These are phyloP conservation scores for Hermodice carunculata DNA, from an alignment of 2,888 invertebrate species.

Conservation along the genomic window DNA sequence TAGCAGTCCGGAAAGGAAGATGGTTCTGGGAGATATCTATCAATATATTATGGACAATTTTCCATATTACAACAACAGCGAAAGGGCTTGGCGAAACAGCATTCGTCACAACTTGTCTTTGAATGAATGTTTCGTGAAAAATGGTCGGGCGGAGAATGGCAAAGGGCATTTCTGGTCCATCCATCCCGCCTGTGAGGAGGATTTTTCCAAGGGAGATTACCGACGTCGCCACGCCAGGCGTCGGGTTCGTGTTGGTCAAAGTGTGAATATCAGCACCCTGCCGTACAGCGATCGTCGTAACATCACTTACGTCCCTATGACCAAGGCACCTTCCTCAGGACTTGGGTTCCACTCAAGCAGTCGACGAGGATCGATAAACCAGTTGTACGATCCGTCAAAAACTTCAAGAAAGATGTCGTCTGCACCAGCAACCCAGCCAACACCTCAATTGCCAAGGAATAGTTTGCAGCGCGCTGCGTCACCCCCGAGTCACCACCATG, in stretches of 20 bases:
- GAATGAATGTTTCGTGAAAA: constrained; percentile 66
- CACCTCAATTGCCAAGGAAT: too few relatives aligned
- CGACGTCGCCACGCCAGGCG: constrained; percentile 94
- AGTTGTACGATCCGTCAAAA: too few relatives aligned
- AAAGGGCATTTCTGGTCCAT: constrained; percentile 99
- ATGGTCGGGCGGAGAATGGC: constrained; percentile 77
- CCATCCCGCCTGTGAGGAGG: constrained; percentile 96
- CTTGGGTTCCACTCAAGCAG: too few relatives aligned
- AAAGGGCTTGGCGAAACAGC: constrained; percentile 65
- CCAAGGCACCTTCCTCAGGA: constrained; percentile 4
- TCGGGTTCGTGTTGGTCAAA: constrained; percentile 79
- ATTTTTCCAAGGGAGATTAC: constrained; percentile 96
- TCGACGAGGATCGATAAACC: too few relatives aligned
- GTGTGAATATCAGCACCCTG: too few relatives aligned
- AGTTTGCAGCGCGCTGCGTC: too few relatives aligned
- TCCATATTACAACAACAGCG: constrained; percentile 60
- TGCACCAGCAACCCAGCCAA: too few relatives aligned
- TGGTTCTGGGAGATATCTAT: constrained; percentile 64
- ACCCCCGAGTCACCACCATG: too few relatives aligned
- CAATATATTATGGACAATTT: constrained; percentile 63
- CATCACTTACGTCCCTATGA: constrained; percentile 22
- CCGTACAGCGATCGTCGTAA: too few relatives aligned
- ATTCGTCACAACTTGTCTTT: constrained; percentile 65
- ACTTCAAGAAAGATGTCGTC: too few relatives aligned
- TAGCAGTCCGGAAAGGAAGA: constrained; percentile 51